Conservation (phyloP, 2,113 vertebrate genomes). For the Bujurquina vittata region DNA sequence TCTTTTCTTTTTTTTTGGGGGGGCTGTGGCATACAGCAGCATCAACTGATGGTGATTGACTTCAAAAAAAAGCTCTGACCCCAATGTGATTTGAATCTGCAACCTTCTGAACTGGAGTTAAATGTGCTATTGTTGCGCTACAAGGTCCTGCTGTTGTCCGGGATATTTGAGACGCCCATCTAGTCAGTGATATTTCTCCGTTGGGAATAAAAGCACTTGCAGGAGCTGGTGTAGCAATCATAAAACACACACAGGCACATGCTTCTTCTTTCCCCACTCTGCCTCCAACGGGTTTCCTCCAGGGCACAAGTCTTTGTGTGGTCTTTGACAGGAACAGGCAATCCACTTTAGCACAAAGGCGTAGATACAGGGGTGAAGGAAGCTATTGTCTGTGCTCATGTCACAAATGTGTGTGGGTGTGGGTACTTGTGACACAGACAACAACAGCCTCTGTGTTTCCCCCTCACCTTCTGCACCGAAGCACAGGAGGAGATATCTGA, state of each 20-base stretch:
- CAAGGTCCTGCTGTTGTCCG: neutral
- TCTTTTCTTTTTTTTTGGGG: neutral
- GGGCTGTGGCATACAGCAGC: neutral
- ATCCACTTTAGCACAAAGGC: conserved; percentile 44
- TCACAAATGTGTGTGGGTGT: conserved; percentile 17
- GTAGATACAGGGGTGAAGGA: conserved; percentile 44
- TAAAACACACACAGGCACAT: conserved; percentile 43
- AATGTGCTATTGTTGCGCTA: conserved; percentile 75
- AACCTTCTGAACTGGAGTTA: conserved; percentile 79
- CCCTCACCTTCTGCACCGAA: conserved; percentile 16
- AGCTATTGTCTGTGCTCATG: conserved; percentile 53
- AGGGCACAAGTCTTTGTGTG: conserved; percentile 61
- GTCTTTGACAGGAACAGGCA: conserved; percentile 48
- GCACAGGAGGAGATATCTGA: conserved; percentile 50
- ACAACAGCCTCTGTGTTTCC: conserved; percentile 42
- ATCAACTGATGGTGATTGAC: neutral
- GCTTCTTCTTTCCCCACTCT: neutral
- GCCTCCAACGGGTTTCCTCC: conserved; percentile 13
- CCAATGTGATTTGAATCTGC: conserved; percentile 76
- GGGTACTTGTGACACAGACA: conserved; percentile 25
- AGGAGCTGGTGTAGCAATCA: conserved; percentile 19
- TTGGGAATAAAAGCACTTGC: conserved; percentile 61
- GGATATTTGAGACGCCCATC: neutral
- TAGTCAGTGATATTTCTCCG: neutral
- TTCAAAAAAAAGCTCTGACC: conserved; percentile 51